A percentile compares a stretch with the other conserved stretches of the same genome.
These are phyloP conservation scores for Hemichromis elongatus DNA, from an alignment of 2,113 vertebrate species.

Conservation along the genomic window DNA sequence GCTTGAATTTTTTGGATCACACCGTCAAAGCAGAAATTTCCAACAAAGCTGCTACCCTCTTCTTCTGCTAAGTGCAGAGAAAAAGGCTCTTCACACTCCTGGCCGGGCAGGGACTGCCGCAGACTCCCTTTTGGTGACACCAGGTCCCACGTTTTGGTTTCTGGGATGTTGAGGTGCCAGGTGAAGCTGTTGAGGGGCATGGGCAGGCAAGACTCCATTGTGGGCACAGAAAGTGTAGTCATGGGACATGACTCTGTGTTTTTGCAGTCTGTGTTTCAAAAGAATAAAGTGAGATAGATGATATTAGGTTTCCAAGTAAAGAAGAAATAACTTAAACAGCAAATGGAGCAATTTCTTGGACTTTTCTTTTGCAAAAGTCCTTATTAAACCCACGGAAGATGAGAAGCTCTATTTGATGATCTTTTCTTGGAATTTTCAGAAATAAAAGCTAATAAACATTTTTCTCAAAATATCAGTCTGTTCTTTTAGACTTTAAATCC, in stretches of 20 bases:
- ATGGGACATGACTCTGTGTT: slow-evolving; percentile 58
- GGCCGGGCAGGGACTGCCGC: slow-evolving; percentile 70
- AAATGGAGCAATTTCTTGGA: background rate
- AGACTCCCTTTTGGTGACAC: slow-evolving; percentile 67
- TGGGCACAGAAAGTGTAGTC: slow-evolving; percentile 70
- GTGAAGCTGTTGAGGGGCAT: slow-evolving; percentile 75
- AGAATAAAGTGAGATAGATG: background rate
- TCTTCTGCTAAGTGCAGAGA: slow-evolving; percentile 69
- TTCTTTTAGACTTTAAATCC: background rate
- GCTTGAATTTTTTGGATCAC: slow-evolving; percentile 80
- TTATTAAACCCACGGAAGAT: background rate
- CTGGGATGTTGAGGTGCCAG: slow-evolving; percentile 78
- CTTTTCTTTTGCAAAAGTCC: background rate
- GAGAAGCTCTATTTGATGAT: background rate
- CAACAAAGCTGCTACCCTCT: slow-evolving; percentile 59
- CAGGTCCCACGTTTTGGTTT: slow-evolving; percentile 69
- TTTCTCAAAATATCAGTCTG: background rate
- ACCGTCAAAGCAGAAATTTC: slow-evolving; percentile 83
- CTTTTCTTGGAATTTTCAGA: background rate
- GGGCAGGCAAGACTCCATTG: slow-evolving; percentile 67
- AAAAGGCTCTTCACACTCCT: slow-evolving; percentile 68
- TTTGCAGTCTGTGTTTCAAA: slow-evolving; percentile 53
- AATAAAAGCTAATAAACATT: background rate
- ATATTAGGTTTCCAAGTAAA: background rate
- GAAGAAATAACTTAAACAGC: background rate